phyloP scores from a whole-genome alignment of 1,140 invertebrate species.

The Ooceraea biroi region DNA sequence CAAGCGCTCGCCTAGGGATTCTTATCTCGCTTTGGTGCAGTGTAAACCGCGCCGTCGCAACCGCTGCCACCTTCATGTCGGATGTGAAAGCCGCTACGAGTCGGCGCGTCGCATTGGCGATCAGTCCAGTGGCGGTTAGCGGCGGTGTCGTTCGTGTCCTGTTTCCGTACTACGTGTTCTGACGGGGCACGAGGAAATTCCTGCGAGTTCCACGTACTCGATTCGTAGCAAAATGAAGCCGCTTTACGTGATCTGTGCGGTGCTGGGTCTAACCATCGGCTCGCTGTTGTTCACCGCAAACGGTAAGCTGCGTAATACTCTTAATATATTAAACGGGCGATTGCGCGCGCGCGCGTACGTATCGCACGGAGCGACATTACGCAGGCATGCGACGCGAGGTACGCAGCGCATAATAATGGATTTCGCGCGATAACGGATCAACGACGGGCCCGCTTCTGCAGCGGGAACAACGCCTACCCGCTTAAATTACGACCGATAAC shows the following conservation, averaged over 20 bases:
- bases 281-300: background rate
- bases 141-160: background rate
- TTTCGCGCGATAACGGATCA: background rate
- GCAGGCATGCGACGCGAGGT: too few species aligned
- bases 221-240: conserved; percentile 33
- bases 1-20: background rate
- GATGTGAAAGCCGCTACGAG: background rate
- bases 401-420: background rate
- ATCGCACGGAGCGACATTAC: too few species aligned
- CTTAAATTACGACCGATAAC: background rate
- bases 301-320: background rate
- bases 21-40: background rate
- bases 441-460: background rate
- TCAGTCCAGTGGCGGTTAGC: background rate
- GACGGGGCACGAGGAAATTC: background rate
- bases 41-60: background rate
- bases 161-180: background rate
- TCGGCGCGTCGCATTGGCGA: background rate
- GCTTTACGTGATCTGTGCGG: background rate
- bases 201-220: background rate
- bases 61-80: background rate
- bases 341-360: background rate
- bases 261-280: conserved; percentile 17
- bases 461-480: background rate
- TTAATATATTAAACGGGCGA: background rate